Evolutionary conservation across 1,140 invertebrate genomes (phyloP).

Genomic region (Drosophila eugracilis): DNA sequence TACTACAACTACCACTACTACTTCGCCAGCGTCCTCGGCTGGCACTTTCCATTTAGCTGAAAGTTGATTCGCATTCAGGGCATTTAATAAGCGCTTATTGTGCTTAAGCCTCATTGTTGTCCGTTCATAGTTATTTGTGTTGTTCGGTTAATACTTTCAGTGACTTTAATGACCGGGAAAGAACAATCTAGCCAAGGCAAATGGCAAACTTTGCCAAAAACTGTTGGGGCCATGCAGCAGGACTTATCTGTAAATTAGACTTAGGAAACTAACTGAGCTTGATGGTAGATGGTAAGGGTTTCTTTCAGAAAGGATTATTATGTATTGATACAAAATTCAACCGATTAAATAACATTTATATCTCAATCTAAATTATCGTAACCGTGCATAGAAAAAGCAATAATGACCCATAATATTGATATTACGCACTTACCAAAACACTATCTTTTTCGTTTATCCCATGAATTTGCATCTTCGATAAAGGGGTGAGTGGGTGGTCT

Average conservation of each 20-base stretch:
- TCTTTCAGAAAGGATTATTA: too few species aligned
- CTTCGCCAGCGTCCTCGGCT: slow-evolving; percentile 38
- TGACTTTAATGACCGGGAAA: slow-evolving; percentile 62
- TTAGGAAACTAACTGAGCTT: neutral
- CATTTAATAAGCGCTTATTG: slow-evolving; percentile 82
- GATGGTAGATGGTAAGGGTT: neutral
- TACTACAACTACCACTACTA: slow-evolving; percentile 19
- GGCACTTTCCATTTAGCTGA: slow-evolving; percentile 77
- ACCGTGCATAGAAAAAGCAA: too few species aligned
- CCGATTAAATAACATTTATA: too few species aligned
- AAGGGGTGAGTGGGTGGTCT: neutral
- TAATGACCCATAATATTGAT: too few species aligned
- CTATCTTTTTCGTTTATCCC: neutral
- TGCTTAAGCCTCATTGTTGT: slow-evolving; percentile 73
- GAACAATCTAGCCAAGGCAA: slow-evolving; percentile 27
- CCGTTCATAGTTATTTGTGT: slow-evolving; percentile 42
- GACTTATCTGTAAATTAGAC: slow-evolving; percentile 18
- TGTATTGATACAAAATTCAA: too few species aligned
- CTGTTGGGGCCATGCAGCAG: slow-evolving; percentile 5
- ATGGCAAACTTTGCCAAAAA: slow-evolving; percentile 14
- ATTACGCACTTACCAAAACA: too few species aligned
- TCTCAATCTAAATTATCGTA: too few species aligned
- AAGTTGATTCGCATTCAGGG: slow-evolving; percentile 77
- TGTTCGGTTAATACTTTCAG: slow-evolving; percentile 38
- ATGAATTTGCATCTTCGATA: neutral